Evolutionary conservation across 2,888 invertebrate species (phyloP), one percentile per base, ranked within the genome.

Genomic region (Meiosimyza decipiens): DNA sequence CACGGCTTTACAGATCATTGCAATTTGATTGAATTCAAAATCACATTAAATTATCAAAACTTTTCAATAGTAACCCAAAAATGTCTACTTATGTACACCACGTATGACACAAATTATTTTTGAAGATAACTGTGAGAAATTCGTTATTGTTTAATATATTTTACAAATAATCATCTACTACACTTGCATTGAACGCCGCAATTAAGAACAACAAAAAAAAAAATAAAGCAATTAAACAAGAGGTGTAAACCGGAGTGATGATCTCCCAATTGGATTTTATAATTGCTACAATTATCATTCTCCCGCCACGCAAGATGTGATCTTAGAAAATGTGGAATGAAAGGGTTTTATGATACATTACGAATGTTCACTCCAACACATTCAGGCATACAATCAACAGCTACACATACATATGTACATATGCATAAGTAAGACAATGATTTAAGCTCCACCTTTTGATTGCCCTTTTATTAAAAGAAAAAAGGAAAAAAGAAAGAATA

Each of bases 261-360:
- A 85, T 86, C 84, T 83, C 82, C 83, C 85, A 84, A 86, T 86
- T 86, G 86, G 85, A 85, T 86, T 85, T 85, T 85, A 84, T 86
- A 86, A 86, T 86, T 86, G 85, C 85, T 80, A 82, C 84, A 86
- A 86, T 86, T 86, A 86, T 84, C 85, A 84, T 85, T 82, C 82
- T 81, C 83, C 81, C 83, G 81, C 82, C 82, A 52, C 22, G 28
- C 33, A 54, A 15, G 47, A 47, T 12, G 18, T 47, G 22, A 40
- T 5, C 22, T 4, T 3, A 18, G n/a, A 16, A 16, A 15, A 57
- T 28, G 16, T 1, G 9, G 16, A 55, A 57, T 6, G n/a, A 57
- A n/a, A 16, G 49, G 51, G 49, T n/a, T 49, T 64, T 50, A 33
- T 64, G 50, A 11, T 50, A 22, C 47, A 47, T 50, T 18, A 50